Base-by-base conservation (phyloP, 2,113 vertebrate species). In the Esox niger region DNA sequence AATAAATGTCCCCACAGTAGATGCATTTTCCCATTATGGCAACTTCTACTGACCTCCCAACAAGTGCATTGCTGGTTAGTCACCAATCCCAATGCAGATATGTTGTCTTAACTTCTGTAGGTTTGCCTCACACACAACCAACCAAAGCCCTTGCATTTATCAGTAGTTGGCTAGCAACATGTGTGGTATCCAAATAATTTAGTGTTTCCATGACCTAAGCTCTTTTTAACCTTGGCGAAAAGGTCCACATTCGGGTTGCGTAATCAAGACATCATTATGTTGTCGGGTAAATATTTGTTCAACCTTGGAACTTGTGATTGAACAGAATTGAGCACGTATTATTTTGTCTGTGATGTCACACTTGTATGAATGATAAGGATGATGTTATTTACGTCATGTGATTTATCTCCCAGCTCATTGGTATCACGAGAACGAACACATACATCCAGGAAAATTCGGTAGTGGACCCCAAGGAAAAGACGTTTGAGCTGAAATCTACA, bases 391-490 rank as follows among this genome's bases (percentile, higher is more conserved):
- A n/a, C n/a, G n/a, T n/a, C n/a, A n/a, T n/a, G n/a, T n/a, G 38
- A 10, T 27, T 5, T 81, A 29, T 58, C 79, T 54, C 66, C 38
- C 82, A 99, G 97, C 89, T 99, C 21, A 95, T 99, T 0, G 97
- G 97, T 32, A 89, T 91, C 0, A 90, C 93, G 52, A 93, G 95
- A 86, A 93, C 95, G 2, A 94, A 92, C 82, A 98, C 95, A 0
- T 99, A 99, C 0, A 88, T 98, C 64, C 93, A 97, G 55, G 97
- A 99, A 69, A 96, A 96, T 81, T 99, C 97, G 4, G 84, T 98
- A 15, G 96, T 99, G 43, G 96, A 99, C 71, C 96, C 97, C 0
- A 86, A 86, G 77, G 75, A 92, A 69, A 95, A 93, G 82, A 94
- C 89, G 1, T 95, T 99, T 85, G 95, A 99, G 71, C 90, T 99